phyloP scores from a whole-genome alignment of 2,113 vertebrate species.

The Varanus komodoensis region DNA sequence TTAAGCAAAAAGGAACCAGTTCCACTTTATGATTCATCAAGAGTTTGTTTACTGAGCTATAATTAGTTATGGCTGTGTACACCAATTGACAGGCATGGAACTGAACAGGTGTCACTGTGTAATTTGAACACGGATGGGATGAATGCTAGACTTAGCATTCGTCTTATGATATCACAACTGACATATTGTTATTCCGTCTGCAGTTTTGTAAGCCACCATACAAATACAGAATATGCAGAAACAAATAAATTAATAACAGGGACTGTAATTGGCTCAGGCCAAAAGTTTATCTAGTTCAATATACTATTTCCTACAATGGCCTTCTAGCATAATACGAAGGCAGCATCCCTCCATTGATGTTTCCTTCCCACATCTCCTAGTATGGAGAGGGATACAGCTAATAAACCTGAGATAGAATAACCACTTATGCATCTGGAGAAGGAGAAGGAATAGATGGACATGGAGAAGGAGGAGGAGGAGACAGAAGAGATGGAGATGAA shows the following conservation, averaged over 20 bases:
- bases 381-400: neutral
- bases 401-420: neutral
- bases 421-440: no score
- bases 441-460: no score
- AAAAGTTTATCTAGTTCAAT: neutral
- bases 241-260: neutral
- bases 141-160: no score
- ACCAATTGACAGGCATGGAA: neutral
- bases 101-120: neutral
- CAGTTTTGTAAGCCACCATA: neutral
- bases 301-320: neutral
- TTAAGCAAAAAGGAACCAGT: slow-evolving; percentile 8
- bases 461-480: no score
- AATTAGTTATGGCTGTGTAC: neutral
- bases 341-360: neutral
- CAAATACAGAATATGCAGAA: neutral
- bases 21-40: neutral
- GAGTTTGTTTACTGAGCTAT: slow-evolving; percentile 16
- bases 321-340: neutral
- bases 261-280: neutral
- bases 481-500: no score
- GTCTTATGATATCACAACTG: neutral
- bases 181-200: neutral
- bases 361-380: neutral
- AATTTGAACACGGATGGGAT: neutral